These are phyloP conservation scores for Fistularia commersonii DNA, from an alignment of 2,797 vertebrate genomes.

Conservation along the genomic window DNA sequence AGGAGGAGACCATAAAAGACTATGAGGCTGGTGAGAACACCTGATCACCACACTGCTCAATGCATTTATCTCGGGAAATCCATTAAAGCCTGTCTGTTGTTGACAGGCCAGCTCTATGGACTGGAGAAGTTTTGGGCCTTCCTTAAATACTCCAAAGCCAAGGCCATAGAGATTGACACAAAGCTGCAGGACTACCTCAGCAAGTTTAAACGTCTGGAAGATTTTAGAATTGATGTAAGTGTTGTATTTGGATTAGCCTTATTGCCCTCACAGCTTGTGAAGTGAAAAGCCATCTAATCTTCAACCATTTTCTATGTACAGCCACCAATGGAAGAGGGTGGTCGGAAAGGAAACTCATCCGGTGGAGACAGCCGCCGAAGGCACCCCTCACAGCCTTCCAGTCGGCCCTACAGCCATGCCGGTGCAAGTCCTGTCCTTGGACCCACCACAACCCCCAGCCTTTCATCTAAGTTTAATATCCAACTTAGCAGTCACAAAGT, in stretches of 20 bases:
- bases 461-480: slow-evolving; percentile 79
- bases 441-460: slow-evolving; percentile 48
- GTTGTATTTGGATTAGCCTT: not conserved
- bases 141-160: slow-evolving; percentile 98
- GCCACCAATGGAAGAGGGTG: slow-evolving; percentile 95
- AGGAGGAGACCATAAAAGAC: slow-evolving; percentile 95
- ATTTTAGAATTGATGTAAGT: slow-evolving; percentile 96
- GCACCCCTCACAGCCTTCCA: slow-evolving; percentile 86
- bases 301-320: slow-evolving; percentile 52
- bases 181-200: slow-evolving; percentile 91
- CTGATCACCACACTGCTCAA: not conserved
- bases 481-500: slow-evolving; percentile 79
- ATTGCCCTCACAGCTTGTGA: no score
- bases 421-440: slow-evolving; percentile 37
- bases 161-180: slow-evolving; percentile 91
- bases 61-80: no score
- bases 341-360: slow-evolving; percentile 84
- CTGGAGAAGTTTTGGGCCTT: slow-evolving; percentile 99
- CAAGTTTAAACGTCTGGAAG: slow-evolving; percentile 96
- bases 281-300: not conserved
- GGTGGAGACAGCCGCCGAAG: slow-evolving; percentile 86
- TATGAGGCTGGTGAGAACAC: slow-evolving; percentile 87
- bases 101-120: slow-evolving; percentile 92
- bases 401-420: slow-evolving; percentile 72
- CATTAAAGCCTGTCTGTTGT: not conserved